A percentile compares a stretch with the other conserved stretches of the same genome.
phyloP scores from a whole-genome alignment of 2,888 invertebrate genomes.

The Tachystola acroxantha region DNA sequence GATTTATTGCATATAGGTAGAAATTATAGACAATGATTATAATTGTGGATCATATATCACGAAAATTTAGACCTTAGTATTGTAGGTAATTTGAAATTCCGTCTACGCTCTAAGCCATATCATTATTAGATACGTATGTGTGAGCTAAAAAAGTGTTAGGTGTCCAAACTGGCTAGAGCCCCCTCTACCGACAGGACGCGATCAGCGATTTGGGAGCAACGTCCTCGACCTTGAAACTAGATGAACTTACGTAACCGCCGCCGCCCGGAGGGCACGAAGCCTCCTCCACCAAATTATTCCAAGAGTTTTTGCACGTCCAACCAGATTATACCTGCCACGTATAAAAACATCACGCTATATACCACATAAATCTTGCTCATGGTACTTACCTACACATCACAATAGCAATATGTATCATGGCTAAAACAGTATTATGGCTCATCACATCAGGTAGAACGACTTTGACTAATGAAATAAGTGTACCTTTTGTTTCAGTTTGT shows the following conservation, averaged over 20 bases:
- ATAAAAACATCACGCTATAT: constrained; percentile 19
- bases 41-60: too few relatives aligned
- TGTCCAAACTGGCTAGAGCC: constrained; percentile 58
- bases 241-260: constrained; percentile 74
- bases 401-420: too few relatives aligned
- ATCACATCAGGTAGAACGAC: too few relatives aligned
- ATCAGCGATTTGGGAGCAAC: constrained; percentile 76
- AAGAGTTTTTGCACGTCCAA: constrained; percentile 65
- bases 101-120: constrained; percentile 4
- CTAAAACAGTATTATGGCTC: too few relatives aligned
- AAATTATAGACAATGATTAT: too few relatives aligned
- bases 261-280: constrained; percentile 56
- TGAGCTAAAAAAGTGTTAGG: constrained; percentile 48
- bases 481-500: too few relatives aligned
- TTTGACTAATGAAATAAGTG: too few relatives aligned
- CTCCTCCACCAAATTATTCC: constrained; percentile 69
- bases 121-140: too few relatives aligned
- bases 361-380: background rate
- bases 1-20: too few relatives aligned
- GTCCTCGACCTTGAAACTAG: constrained; percentile 76
- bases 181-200: constrained; percentile 62
- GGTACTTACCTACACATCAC: background rate
- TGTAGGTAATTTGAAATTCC: too few relatives aligned
- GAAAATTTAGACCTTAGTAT: too few relatives aligned
- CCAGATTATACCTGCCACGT: constrained; percentile 32